Evolutionary conservation across 2,113 vertebrate genomes (phyloP).

Genomic region (Riparia riparia): DNA sequence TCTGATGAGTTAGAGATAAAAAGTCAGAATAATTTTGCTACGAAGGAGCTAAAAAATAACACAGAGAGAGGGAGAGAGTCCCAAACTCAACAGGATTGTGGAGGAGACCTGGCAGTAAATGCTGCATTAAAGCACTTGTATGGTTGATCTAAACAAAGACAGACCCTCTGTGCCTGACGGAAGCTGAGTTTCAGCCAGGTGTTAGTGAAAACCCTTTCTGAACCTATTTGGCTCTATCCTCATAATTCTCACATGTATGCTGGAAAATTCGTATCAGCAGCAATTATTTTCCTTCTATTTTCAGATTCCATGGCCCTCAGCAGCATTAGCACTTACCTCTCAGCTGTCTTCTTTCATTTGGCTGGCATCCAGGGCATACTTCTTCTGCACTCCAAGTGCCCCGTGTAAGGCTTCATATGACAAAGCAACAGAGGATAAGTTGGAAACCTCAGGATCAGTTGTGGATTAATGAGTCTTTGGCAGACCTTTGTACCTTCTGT

Average conservation of each 20-base stretch:
- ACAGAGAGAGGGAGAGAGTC: not conserved
- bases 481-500: not conserved
- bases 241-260: not conserved
- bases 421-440: not conserved
- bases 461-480: conserved; percentile 16
- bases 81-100: not conserved
- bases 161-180: not conserved
- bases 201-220: not conserved
- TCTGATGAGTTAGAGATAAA: not conserved
- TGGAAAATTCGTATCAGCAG: conserved; percentile 18
- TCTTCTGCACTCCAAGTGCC: not conserved
- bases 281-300: conserved; percentile 34
- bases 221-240: not conserved
- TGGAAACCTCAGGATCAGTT: not conserved
- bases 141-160: not conserved
- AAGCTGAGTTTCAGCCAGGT: not conserved
- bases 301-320: not conserved
- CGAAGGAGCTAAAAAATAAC: not conserved
- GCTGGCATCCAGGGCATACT: not conserved
- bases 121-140: not conserved
- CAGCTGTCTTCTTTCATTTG: not conserved
- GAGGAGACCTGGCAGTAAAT: not conserved
- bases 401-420: not conserved
- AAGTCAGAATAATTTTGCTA: not conserved
- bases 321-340: not conserved